These are phyloP conservation scores for Myiopsitta monachus DNA, from an alignment of 2,113 vertebrate species.

Conservation along the genomic window DNA sequence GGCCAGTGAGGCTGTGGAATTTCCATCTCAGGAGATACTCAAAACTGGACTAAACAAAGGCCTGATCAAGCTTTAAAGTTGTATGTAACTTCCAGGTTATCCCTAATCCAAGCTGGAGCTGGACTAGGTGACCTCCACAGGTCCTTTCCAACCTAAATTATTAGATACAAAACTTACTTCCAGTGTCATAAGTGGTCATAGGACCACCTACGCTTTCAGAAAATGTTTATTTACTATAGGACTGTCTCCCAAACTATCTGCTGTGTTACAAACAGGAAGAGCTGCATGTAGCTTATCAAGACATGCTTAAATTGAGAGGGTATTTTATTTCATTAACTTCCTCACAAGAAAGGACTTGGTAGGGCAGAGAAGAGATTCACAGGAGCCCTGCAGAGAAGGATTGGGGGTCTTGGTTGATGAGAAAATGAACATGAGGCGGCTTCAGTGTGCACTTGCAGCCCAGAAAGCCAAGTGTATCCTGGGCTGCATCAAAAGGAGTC, in stretches of 20 bases:
- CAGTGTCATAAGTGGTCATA: neutral
- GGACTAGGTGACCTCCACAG: neutral
- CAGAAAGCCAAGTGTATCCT: no score
- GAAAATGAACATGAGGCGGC: no score
- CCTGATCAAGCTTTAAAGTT: neutral
- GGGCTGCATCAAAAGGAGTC: no score
- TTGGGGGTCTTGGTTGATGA: no score
- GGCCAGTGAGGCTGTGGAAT: neutral
- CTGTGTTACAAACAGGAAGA: neutral
- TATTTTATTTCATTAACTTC: neutral
- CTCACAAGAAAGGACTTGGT: neutral
- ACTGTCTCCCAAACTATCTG: neutral
- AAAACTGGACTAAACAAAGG: neutral
- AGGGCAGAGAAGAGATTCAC: no score
- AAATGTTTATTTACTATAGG: neutral
- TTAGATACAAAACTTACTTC: neutral
- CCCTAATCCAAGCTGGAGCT: neutral
- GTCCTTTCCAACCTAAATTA: neutral
- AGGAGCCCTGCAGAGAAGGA: no score
- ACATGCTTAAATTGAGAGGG: neutral
- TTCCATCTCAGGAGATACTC: neutral
- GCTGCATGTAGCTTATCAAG: neutral
- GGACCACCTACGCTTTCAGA: neutral
- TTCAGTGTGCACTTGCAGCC: no score
- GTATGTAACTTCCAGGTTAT: neutral